These are phyloP conservation scores for Synanthedon tipuliformis DNA, from an alignment of 2,888 invertebrate species.

Conservation along the genomic window DNA sequence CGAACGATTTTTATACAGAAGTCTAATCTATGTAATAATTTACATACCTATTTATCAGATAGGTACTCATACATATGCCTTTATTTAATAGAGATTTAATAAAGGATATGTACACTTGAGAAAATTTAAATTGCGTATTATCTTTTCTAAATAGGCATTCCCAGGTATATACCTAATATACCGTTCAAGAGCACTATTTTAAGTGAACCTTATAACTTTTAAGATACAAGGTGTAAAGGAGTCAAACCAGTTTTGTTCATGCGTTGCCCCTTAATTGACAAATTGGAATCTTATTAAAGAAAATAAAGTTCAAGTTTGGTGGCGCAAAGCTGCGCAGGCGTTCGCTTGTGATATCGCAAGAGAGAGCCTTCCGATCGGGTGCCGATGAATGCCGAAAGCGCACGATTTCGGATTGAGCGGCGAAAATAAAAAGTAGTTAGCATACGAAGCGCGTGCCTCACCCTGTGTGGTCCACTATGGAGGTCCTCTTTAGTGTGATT, in stretches of 20 bases:
- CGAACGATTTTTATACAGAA: no score
- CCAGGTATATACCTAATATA: no score
- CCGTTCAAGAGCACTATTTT: slow-evolving; percentile 30
- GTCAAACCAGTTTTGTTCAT: slow-evolving; percentile 61
- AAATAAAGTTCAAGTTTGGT: slow-evolving; percentile 65
- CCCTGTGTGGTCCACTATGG: slow-evolving; percentile 77
- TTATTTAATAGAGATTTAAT: no score
- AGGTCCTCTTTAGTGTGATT: slow-evolving; percentile 62
- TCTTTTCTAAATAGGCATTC: no score
- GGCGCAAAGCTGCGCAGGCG: slow-evolving; percentile 23
- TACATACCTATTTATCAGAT: no score
- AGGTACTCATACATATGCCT: no score
- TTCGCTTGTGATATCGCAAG: slow-evolving; percentile 34
- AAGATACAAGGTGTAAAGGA: slow-evolving; percentile 58
- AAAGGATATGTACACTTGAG: no score
- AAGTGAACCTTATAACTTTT: slow-evolving; percentile 31
- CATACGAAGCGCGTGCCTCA: slow-evolving; percentile 80
- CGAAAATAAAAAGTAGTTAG: slow-evolving; percentile 61
- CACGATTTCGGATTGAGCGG: slow-evolving; percentile 44
- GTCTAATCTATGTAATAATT: no score
- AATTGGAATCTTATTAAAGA: slow-evolving; percentile 77
- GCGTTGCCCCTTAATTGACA: slow-evolving; percentile 75
- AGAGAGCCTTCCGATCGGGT: slow-evolving; percentile 44
- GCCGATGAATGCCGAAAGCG: slow-evolving; percentile 52
- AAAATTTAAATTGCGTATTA: no score